phyloP scores from a whole-genome alignment of 2,888 invertebrate genomes.

The Linyphia triangularis region DNA sequence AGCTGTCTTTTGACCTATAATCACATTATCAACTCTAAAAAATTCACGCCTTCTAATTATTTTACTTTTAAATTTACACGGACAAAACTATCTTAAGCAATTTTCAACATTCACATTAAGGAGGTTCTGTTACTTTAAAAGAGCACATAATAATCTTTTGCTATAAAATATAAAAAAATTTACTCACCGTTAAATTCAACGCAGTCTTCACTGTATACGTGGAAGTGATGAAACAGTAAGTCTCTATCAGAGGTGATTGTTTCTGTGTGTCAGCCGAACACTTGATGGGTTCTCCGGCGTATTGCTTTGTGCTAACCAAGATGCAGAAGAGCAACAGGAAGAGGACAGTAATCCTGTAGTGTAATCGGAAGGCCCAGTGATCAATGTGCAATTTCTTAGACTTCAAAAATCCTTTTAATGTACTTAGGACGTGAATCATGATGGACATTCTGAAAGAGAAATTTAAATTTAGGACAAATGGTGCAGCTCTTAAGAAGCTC shows the following conservation, averaged over 20 bases:
- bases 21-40: too few relatives aligned
- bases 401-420: constrained; percentile 40
- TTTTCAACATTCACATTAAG: too few relatives aligned
- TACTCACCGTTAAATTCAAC: constrained; percentile 54
- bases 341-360: constrained; percentile 77
- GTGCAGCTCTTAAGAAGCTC: too few relatives aligned
- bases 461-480: too few relatives aligned
- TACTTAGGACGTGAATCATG: constrained; percentile 57
- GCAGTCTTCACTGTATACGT: constrained; percentile 81
- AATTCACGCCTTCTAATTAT: too few relatives aligned
- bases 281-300: constrained; percentile 77
- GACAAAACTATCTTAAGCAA: too few relatives aligned
- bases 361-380: constrained; percentile 77
- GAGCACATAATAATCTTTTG: background rate
- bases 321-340: constrained; percentile 77
- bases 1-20: too few relatives aligned
- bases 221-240: constrained; percentile 95
- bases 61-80: too few relatives aligned
- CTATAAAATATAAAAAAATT: background rate
- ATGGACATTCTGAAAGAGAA: constrained; percentile 9
- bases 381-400: constrained; percentile 68
- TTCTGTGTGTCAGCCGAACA: constrained; percentile 76
- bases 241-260: constrained; percentile 84
- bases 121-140: too few relatives aligned
- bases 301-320: constrained; percentile 77